phyloP scores from a whole-genome alignment of 2,888 invertebrate genomes.

The Yponomeuta cagnagella region DNA sequence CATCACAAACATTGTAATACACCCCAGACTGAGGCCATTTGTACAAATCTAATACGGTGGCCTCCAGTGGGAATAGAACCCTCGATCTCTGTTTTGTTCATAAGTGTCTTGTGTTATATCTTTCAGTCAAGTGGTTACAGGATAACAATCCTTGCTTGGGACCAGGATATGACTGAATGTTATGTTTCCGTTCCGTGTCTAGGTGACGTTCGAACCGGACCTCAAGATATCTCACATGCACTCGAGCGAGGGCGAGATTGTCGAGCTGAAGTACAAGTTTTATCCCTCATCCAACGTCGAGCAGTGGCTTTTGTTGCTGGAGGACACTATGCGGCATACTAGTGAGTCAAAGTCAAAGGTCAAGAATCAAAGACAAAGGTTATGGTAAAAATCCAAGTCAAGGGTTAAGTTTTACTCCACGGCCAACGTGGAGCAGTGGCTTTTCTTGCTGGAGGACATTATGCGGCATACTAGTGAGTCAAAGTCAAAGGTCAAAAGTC shows the following conservation, averaged over 20 bases:
- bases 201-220: constrained; percentile 82
- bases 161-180: neutral
- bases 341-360: constrained; percentile 39
- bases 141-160: neutral
- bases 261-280: constrained; percentile 78
- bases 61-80: too few species aligned
- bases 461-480: constrained; percentile 55
- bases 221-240: constrained; percentile 83
- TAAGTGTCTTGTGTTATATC: too few species aligned
- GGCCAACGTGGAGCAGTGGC: constrained; percentile 86
- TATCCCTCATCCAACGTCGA: constrained; percentile 85
- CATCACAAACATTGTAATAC: too few species aligned
- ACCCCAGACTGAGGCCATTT: too few species aligned
- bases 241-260: constrained; percentile 85
- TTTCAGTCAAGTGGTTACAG: too few species aligned
- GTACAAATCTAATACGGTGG: too few species aligned
- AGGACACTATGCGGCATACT: constrained; percentile 36
- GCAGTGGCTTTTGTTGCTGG: constrained; percentile 74
- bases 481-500: too few species aligned
- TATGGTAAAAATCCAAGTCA: constrained; percentile 53
- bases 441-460: constrained; percentile 79
- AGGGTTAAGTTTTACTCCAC: constrained; percentile 79
- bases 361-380: too few species aligned
- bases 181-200: constrained; percentile 8
- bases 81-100: too few species aligned